Evolutionary conservation across 2,888 invertebrate genomes (phyloP), one percentile per base, ranked within the genome.

Genomic region (Nudaria mundana): DNA sequence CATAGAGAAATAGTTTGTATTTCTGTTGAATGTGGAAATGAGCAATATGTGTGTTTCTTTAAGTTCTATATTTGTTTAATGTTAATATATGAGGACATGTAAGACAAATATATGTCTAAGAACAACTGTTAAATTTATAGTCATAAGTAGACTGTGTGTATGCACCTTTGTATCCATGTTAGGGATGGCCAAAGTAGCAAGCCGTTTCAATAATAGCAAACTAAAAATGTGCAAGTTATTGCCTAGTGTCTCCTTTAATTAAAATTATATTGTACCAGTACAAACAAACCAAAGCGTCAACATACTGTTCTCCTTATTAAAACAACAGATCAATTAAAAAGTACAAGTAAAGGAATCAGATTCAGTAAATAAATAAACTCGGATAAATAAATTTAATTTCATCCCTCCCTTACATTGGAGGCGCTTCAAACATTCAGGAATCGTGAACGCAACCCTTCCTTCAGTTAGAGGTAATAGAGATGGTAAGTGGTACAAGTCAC

Each of bases 351-450:
- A 66, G 52, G 60, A 63, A 63, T 62, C 63, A 51, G 68, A 62
- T 75, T 73, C 66, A 71, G 75, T 81, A 81, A 82, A 79, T 79
- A 83, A 80, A 83, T 83, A 81, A 83, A 81, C 60, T 72, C 71
- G 76, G 73, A 77, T 84, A 83, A 84, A 87, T 85, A 85, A 83
- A 86, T 88, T 88, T 86, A 85, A 86, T 87, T 87, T 85, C 70
- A 80, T 72, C 73, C 81, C 78, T 76, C 76, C 74, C 75, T 72
- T 77, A 84, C 85, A 84, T 85, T 86, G 83, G 75, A 78, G 81
- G 68, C 73, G 74, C 74, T 83, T 87, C 79, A 87, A 88, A 87
- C 86, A 88, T 87, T 87, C 85, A 88, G 75, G 69, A 82, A 81
- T 82, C 81, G 81, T 82, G 86, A 85, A 83, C 78, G 75, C 80